Evolutionary conservation across 2,888 invertebrate species (phyloP).

Genomic region (Lasioglossum leucozonium): DNA sequence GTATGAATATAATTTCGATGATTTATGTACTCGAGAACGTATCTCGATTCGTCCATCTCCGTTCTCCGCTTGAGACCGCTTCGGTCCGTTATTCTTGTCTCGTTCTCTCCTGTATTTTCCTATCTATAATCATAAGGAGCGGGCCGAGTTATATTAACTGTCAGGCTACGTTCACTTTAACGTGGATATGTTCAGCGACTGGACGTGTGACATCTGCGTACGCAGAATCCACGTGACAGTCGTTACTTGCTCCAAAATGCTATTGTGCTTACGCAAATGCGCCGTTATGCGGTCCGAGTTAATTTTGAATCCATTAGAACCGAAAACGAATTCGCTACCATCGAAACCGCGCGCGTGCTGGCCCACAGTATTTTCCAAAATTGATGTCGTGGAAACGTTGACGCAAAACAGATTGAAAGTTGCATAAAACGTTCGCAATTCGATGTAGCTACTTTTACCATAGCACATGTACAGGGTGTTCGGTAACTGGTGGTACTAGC

Average conservation of each 20-base stretch:
- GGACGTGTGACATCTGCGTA: constrained; percentile 46
- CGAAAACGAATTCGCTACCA: not conserved
- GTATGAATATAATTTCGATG: constrained; percentile 61
- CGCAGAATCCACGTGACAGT: constrained; percentile 21
- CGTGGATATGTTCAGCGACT: constrained; percentile 28
- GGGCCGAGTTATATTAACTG: constrained; percentile 62
- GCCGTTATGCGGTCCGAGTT: not conserved
- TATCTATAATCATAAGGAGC: constrained; percentile 55
- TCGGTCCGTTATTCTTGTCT: not conserved
- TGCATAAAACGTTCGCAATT: not conserved
- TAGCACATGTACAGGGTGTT: no score
- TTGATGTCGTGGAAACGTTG: not conserved
- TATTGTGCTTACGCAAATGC: constrained; percentile 15
- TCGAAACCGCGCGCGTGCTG: not conserved
- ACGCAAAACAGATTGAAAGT: not conserved
- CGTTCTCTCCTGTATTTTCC: constrained; percentile 40
- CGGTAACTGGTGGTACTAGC: no score
- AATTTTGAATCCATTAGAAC: not conserved
- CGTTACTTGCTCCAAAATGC: constrained; percentile 9
- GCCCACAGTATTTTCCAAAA: not conserved
- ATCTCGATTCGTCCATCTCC: constrained; percentile 59
- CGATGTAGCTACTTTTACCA: not conserved
- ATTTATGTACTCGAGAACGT: constrained; percentile 61
- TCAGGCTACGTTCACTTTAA: constrained; percentile 57
- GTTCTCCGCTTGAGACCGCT: not conserved